Evolutionary conservation across 2,888 invertebrate genomes (phyloP).

Genomic region (Agapetus fuscipes): DNA sequence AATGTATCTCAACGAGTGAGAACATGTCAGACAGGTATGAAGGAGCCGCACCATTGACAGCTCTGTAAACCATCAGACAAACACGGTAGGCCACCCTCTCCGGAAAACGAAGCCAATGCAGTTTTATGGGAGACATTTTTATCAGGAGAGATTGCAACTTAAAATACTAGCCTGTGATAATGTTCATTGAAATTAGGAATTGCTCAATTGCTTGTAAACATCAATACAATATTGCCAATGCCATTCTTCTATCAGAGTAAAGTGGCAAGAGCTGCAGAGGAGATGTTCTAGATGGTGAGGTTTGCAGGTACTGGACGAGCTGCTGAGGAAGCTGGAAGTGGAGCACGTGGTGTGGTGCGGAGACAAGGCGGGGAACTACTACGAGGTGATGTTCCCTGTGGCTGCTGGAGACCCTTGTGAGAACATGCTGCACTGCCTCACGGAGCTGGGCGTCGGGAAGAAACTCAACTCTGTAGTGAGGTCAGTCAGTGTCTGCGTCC

Average conservation of each 20-base stretch:
- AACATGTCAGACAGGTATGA: too few relatives aligned
- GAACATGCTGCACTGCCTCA: slow-evolving; percentile 62
- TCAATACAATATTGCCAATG: background rate
- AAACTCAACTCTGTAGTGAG: slow-evolving; percentile 62
- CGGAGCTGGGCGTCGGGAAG: slow-evolving; percentile 61
- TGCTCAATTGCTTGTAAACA: slow-evolving; percentile 26
- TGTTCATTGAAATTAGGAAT: too few relatives aligned
- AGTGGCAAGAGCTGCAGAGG: too few relatives aligned
- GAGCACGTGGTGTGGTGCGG: slow-evolving; percentile 62
- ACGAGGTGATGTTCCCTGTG: slow-evolving; percentile 60
- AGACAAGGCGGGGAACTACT: slow-evolving; percentile 57
- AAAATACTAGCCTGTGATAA: too few relatives aligned
- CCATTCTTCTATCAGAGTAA: background rate
- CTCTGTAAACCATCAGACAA: too few relatives aligned
- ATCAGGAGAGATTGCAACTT: too few relatives aligned
- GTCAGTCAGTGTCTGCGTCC: too few relatives aligned
- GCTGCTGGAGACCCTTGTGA: slow-evolving; percentile 62
- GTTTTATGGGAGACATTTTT: too few relatives aligned
- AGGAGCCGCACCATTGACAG: too few relatives aligned
- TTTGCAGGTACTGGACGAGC: slow-evolving; percentile 54
- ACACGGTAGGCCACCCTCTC: too few relatives aligned
- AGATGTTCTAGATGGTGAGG: background rate
- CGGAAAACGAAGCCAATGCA: too few relatives aligned
- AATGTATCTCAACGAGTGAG: too few relatives aligned
- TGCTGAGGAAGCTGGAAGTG: slow-evolving; percentile 54